Evolutionary conservation across 2,888 invertebrate species (phyloP).

Genomic region (Thymelicus sylvestris): DNA sequence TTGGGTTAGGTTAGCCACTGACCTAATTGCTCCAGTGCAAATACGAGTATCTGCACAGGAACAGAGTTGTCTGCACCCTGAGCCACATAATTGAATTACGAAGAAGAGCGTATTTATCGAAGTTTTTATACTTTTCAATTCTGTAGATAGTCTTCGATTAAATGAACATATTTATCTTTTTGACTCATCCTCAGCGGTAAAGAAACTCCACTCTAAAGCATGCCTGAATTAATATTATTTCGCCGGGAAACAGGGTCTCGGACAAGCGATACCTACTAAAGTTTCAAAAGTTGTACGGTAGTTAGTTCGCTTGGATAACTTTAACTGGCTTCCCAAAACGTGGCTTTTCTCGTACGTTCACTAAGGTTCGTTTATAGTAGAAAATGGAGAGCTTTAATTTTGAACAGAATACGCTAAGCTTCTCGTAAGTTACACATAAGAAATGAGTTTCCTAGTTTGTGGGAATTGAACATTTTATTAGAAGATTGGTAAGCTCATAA

Average conservation of each 20-base stretch:
- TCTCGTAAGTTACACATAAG: neutral
- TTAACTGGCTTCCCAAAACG: constrained; percentile 12
- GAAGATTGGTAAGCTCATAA: too few species aligned
- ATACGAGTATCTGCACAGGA: too few species aligned
- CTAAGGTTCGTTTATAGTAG: neutral
- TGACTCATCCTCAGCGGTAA: neutral
- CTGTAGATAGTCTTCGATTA: too few species aligned
- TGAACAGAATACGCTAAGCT: neutral
- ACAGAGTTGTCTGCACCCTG: too few species aligned
- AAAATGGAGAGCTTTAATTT: neutral
- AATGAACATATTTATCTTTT: neutral
- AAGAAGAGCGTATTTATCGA: too few species aligned
- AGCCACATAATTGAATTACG: too few species aligned
- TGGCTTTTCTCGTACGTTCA: constrained; percentile 17
- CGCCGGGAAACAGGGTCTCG: neutral
- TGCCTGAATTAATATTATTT: neutral
- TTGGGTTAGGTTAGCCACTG: too few species aligned
- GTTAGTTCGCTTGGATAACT: constrained; percentile 11
- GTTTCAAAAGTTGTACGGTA: constrained; percentile 8
- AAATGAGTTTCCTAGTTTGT: too few species aligned
- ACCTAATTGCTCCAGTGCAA: too few species aligned
- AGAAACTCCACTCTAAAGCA: neutral
- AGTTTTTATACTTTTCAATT: too few species aligned
- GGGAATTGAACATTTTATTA: too few species aligned
- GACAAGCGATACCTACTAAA: neutral